Conservation (phyloP, 2,113 vertebrate genomes). For the Lucifuga dentata region DNA sequence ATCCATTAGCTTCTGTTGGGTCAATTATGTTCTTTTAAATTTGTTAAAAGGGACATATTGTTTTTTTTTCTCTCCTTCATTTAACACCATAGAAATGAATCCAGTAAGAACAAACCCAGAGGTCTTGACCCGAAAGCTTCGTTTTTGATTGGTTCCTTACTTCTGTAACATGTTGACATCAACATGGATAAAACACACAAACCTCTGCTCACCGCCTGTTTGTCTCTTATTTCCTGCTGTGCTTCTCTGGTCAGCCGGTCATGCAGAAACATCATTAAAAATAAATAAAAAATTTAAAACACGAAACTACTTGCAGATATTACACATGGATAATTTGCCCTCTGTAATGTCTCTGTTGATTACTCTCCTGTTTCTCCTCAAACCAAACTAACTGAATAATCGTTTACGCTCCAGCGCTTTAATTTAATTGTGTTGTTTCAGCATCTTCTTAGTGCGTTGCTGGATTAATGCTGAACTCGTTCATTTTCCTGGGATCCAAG, state of each 20-base stretch:
- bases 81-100: too few species aligned
- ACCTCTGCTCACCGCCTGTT: background rate
- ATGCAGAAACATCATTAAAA: constrained; percentile 16
- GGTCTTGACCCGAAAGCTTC: too few species aligned
- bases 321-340: constrained; percentile 26
- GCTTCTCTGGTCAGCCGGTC: constrained; percentile 3
- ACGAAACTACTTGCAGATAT: background rate
- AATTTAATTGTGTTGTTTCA: constrained; percentile 70
- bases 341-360: constrained; percentile 57
- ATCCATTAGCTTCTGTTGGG: too few species aligned
- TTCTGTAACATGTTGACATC: too few species aligned
- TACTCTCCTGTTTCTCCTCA: constrained; percentile 37
- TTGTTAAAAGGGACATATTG: too few species aligned
- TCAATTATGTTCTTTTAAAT: too few species aligned
- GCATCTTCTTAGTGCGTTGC: constrained; percentile 43
- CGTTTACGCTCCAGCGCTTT: constrained; percentile 60
- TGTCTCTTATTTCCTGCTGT: background rate
- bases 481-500: constrained; percentile 32
- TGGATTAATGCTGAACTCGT: constrained; percentile 50
- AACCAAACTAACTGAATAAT: constrained; percentile 46
- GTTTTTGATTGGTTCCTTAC: too few species aligned
- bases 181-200: too few species aligned
- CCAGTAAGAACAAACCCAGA: too few species aligned
- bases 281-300: background rate
- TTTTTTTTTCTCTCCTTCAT: too few species aligned